Conservation (phyloP, 1,140 invertebrate genomes). For the Drosophila nigromelanica region DNA sequence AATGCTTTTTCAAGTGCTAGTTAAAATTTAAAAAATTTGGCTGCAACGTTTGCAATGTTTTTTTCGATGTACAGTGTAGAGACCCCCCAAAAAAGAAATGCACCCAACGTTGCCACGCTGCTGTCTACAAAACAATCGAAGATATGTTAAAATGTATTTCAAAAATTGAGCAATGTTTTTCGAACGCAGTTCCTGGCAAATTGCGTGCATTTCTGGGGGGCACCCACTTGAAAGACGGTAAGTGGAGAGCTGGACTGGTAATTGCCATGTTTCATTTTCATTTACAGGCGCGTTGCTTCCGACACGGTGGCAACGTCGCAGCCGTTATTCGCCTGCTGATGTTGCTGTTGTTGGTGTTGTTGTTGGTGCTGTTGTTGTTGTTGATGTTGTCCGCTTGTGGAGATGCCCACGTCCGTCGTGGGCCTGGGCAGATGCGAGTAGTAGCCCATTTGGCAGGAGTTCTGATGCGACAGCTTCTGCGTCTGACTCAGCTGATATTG, state of each 20-base stretch:
- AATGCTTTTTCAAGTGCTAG: conserved; percentile 23
- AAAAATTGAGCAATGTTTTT: too few relatives aligned
- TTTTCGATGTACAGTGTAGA: conserved; percentile 35
- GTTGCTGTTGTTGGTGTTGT: conserved; percentile 32
- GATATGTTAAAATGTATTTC: too few relatives aligned
- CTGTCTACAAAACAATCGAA: not conserved
- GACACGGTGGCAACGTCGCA: conserved; percentile 74
- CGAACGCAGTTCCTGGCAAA: too few relatives aligned
- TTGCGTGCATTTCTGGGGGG: not conserved
- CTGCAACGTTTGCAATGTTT: conserved; percentile 34
- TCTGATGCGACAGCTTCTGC: conserved; percentile 76
- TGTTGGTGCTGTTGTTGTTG: conserved; percentile 19
- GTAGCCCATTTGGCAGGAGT: conserved; percentile 80
- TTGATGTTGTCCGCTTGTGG: conserved; percentile 33
- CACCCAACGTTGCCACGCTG: conserved; percentile 2
- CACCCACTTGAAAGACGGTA: conserved; percentile 22
- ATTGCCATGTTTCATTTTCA: not conserved
- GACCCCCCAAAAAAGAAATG: conserved; percentile 5
- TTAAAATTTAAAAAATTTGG: conserved; percentile 55
- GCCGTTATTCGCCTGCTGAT: conserved; percentile 32
- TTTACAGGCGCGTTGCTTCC: conserved; percentile 78
- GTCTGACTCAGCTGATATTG: conserved; percentile 76
- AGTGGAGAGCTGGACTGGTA: not conserved
- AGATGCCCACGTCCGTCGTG: conserved; percentile 73
- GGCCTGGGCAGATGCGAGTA: conserved; percentile 80